These are phyloP conservation scores for Barnardius zonarius DNA, from an alignment of 2,113 vertebrate species.

Conservation along the genomic window DNA sequence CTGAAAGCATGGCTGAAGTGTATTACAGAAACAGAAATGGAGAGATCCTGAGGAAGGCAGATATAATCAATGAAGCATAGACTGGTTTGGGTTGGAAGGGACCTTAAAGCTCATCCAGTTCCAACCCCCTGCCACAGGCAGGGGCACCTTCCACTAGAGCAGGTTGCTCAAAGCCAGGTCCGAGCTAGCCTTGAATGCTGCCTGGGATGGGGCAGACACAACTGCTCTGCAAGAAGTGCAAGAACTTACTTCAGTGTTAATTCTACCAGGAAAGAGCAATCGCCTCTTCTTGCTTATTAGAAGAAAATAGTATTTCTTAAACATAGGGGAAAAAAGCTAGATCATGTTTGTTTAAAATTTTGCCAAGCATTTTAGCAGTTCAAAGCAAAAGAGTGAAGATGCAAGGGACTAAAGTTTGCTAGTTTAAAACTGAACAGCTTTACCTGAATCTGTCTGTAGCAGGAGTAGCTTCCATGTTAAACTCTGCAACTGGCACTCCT, in stretches of 20 bases:
- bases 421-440: neutral
- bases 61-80: neutral
- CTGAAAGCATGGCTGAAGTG: neutral
- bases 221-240: neutral
- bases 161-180: neutral
- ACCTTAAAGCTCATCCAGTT: neutral
- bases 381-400: rapidly evolving
- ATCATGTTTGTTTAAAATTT: rapidly evolving
- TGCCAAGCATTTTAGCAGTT: rapidly evolving
- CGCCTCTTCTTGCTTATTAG: neutral
- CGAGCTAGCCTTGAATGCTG: neutral
- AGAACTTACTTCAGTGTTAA: neutral
- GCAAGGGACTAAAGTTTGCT: neutral
- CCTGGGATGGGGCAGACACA: neutral
- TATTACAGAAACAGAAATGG: neutral
- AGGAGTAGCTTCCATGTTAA: constrained; percentile 85
- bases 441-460: constrained; percentile 87
- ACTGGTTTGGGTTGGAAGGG: neutral
- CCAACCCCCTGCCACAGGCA: neutral
- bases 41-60: neutral
- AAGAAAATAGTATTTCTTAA: neutral
- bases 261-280: neutral
- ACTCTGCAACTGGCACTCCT: constrained; percentile 91
- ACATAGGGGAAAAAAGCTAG: neutral
- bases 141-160: neutral